Percentiles rank a stretch among this genome's conserved stretches.
These are phyloP conservation scores for Dolichopus griseipennis DNA, from an alignment of 2,888 invertebrate species.

Conservation along the genomic window DNA sequence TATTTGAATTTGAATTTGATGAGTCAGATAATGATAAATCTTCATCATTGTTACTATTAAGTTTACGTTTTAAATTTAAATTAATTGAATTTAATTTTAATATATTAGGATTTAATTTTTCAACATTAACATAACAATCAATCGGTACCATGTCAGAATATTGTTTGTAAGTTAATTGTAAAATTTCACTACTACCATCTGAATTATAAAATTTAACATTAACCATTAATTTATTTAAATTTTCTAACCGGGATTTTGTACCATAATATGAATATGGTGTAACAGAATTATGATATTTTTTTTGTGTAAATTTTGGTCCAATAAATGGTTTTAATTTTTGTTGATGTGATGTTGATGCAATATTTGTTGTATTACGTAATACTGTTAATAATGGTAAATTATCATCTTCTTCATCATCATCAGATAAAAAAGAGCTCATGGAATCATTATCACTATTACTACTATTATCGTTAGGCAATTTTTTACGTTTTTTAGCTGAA, in stretches of 20 bases:
- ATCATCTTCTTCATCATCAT: constrained; percentile 4
- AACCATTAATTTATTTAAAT: neutral
- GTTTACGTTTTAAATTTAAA: neutral
- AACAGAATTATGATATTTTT: neutral
- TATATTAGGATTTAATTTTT: neutral
- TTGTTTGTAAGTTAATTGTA: neutral
- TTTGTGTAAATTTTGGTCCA: constrained; percentile 7
- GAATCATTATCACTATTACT: neutral
- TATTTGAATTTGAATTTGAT: too few relatives aligned
- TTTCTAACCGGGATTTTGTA: neutral
- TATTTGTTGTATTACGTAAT: neutral
- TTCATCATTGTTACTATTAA: too few relatives aligned
- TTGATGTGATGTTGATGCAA: neutral
- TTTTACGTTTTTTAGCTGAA: neutral
- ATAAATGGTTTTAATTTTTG: constrained; percentile 6
- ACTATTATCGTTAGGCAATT: neutral
- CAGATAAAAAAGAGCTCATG: neutral
- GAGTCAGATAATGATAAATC: too few relatives aligned
- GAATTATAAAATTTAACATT: neutral
- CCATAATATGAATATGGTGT: constrained; percentile 10
- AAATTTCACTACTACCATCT: neutral
- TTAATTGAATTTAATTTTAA: neutral
- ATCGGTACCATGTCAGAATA: neutral
- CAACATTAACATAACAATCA: neutral
- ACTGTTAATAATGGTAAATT: constrained; percentile 2